Percentiles rank a stretch among this genome's conserved stretches.
Conservation (phyloP, 2,888 invertebrate species). For the Synanthedon andrenaeformis region DNA sequence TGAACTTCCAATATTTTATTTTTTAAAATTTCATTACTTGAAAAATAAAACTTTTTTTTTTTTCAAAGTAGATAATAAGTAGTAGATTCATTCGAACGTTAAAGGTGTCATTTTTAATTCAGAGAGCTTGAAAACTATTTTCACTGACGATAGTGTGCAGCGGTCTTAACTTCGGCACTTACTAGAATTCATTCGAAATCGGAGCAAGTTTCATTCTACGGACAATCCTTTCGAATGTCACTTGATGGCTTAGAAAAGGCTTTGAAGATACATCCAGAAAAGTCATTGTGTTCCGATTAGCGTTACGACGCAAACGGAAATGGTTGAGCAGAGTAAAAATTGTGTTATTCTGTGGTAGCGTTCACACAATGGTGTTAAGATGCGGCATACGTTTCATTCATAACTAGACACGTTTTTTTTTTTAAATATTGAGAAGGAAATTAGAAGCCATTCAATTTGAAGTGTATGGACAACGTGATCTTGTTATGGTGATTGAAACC, state of each 20-base stretch:
- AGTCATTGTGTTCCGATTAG: constrained; percentile 46
- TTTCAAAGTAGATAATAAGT: too few species aligned
- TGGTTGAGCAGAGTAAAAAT: constrained; percentile 23
- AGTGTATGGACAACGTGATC: neutral
- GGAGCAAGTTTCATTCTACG: neutral
- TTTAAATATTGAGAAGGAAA: neutral
- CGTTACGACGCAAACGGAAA: constrained; percentile 44
- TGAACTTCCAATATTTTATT: too few species aligned
- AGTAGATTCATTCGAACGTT: too few species aligned
- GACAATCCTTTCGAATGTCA: too few species aligned
- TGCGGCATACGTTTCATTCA: constrained; percentile 23
- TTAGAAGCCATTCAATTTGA: neutral
- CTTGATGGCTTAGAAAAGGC: constrained; percentile 2
- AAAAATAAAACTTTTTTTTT: too few species aligned
- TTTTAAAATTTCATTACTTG: too few species aligned
- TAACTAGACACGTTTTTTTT: neutral
- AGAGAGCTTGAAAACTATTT: too few species aligned
- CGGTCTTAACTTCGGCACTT: too few species aligned
- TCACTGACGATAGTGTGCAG: too few species aligned
- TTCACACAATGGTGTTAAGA: constrained; percentile 39
- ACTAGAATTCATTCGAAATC: neutral
- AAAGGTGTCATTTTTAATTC: too few species aligned
- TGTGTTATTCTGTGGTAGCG: constrained; percentile 21
- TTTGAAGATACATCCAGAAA: constrained; percentile 21
- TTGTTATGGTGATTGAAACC: neutral